phyloP scores from a whole-genome alignment of 1,140 invertebrate genomes.

The Cyclargus thomasi region DNA sequence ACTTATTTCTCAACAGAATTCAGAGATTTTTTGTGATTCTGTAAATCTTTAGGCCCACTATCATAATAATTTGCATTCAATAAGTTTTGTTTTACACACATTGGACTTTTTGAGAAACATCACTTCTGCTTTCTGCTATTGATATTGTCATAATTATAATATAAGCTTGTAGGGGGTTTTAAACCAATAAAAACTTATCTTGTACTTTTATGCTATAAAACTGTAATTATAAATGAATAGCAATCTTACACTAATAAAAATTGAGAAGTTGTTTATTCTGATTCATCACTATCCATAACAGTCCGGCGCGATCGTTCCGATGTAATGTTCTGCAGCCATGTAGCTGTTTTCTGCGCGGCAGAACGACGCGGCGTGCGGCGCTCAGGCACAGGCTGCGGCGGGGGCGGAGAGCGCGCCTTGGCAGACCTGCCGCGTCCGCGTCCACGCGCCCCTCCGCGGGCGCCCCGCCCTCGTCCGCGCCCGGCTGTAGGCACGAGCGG shows the following conservation, averaged over 20 bases:
- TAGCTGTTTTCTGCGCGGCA: slow-evolving; percentile 38
- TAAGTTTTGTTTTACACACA: too few relatives aligned
- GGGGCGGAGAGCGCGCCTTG: slow-evolving; percentile 22
- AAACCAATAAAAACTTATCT: too few relatives aligned
- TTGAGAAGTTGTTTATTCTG: background rate
- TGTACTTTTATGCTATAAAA: background rate
- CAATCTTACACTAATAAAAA: too few relatives aligned
- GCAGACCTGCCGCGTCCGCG: slow-evolving; percentile 19
- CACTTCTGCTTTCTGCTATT: too few relatives aligned
- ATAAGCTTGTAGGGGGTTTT: too few relatives aligned
- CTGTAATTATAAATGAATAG: background rate
- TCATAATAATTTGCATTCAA: too few relatives aligned
- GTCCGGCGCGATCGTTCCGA: slow-evolving; percentile 25
- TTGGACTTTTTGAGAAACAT: too few relatives aligned
- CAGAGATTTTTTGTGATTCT: too few relatives aligned
- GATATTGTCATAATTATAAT: too few relatives aligned
- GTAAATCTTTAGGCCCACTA: too few relatives aligned
- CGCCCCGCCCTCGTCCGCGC: slow-evolving; percentile 29
- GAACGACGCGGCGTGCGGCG: slow-evolving; percentile 45
- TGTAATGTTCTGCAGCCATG: slow-evolving; percentile 37
- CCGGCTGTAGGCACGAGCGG: slow-evolving; percentile 25
- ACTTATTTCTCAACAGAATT: too few relatives aligned
- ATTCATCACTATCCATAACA: slow-evolving; percentile 1
- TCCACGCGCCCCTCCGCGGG: slow-evolving; percentile 24
- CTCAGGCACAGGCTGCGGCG: slow-evolving; percentile 33